These are phyloP conservation scores for Parus major DNA, from an alignment of 2,113 vertebrate species.

Conservation along the genomic window DNA sequence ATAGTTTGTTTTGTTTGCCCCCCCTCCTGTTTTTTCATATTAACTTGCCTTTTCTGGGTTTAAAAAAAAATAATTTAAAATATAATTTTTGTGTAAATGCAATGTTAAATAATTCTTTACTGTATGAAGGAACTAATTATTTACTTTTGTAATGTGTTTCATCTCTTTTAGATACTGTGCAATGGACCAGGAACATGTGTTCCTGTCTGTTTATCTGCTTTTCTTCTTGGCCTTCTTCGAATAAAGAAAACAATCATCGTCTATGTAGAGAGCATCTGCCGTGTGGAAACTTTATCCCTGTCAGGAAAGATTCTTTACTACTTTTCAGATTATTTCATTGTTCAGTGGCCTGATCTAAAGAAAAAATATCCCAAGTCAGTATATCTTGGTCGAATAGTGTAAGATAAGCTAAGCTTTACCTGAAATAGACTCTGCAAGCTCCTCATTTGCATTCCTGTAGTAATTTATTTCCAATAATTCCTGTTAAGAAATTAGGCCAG, in stretches of 20 bases:
- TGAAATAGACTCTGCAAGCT: neutral
- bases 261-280: constrained; percentile 94
- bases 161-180: constrained; percentile 87
- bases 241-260: constrained; percentile 88
- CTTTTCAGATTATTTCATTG: constrained; percentile 90
- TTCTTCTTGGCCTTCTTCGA: constrained; percentile 86
- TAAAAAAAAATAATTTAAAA: neutral
- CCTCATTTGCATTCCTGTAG: neutral
- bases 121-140: neutral
- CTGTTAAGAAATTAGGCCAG: neutral
- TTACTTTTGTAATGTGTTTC: neutral
- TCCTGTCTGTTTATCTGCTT: constrained; percentile 85
- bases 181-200: constrained; percentile 96
- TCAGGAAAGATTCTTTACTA: constrained; percentile 89
- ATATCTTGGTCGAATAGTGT: constrained; percentile 91
- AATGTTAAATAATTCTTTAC: neutral
- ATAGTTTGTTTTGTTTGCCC: neutral
- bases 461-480: neutral
- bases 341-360: constrained; percentile 90
- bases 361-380: constrained; percentile 88
- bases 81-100: neutral
- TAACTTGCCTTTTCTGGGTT: neutral
- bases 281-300: constrained; percentile 89
- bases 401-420: neutral
- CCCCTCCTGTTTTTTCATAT: neutral